A percentile compares a stretch with the other conserved stretches of the same genome.
These are phyloP conservation scores for Callipepla squamata DNA, from an alignment of 2,113 vertebrate species.

Conservation along the genomic window DNA sequence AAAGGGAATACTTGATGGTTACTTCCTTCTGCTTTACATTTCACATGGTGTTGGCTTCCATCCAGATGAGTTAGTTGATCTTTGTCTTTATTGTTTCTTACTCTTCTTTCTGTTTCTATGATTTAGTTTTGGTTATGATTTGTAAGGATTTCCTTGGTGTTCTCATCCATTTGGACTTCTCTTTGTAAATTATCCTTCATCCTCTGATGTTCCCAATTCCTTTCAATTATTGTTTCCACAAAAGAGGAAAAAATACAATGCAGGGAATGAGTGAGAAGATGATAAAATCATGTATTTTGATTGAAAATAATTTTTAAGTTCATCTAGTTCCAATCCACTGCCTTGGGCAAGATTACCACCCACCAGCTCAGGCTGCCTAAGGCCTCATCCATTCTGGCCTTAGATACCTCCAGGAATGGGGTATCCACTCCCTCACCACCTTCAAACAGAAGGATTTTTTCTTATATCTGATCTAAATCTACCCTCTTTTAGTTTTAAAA, in stretches of 20 bases:
- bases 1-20: constrained; percentile 19
- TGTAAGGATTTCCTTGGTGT: background rate
- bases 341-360: background rate
- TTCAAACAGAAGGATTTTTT: background rate
- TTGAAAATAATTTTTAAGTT: background rate
- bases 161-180: background rate
- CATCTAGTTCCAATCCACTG: background rate
- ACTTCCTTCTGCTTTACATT: constrained; percentile 54
- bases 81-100: constrained; percentile 17
- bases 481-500: background rate
- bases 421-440: background rate
- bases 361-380: background rate
- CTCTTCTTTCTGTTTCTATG: background rate
- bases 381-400: background rate
- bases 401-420: background rate
- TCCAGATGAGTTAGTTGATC: background rate
- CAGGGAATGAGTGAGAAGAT: background rate
- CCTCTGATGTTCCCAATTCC: background rate
- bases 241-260: background rate
- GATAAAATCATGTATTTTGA: background rate
- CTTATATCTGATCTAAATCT: background rate
- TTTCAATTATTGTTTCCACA: background rate
- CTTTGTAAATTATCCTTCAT: background rate
- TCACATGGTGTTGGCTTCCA: background rate
- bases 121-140: background rate